A percentile compares a stretch with the other conserved stretches of the same genome.
These are phyloP conservation scores for Anarrhichthys ocellatus DNA, from an alignment of 2,113 vertebrate genomes.

Conservation along the genomic window DNA sequence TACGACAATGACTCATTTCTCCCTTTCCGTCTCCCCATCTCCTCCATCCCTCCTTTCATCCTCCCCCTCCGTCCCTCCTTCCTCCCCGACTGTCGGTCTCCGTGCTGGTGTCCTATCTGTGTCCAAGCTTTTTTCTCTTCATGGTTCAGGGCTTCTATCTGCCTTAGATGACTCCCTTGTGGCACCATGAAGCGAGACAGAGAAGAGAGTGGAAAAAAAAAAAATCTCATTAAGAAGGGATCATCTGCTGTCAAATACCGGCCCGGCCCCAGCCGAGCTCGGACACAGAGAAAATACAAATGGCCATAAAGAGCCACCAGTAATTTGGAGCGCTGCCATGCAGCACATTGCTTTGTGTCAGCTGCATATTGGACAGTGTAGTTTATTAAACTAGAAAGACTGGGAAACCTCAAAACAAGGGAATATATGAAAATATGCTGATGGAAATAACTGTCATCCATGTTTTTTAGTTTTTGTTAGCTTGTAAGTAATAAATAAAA, in stretches of 20 bases:
- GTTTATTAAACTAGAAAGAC: conserved; percentile 24
- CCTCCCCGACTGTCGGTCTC: conserved; percentile 32
- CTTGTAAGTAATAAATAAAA: conserved; percentile 8
- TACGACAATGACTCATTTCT: conserved; percentile 49
- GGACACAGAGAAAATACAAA: conserved; percentile 64
- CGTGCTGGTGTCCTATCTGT: conserved; percentile 50
- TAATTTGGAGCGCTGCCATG: conserved; percentile 51
- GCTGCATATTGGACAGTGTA: conserved; percentile 18
- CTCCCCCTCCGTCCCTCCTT: background rate
- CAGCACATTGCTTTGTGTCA: conserved; percentile 44
- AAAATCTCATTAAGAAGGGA: conserved; percentile 76
- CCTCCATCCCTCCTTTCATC: conserved; percentile 8
- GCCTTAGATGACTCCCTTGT: conserved; percentile 70
- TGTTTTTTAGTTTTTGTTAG: conserved; percentile 16
- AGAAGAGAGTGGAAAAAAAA: conserved; percentile 34
- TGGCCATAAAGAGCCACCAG: conserved; percentile 44
- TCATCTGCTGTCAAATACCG: conserved; percentile 70
- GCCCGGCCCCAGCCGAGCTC: conserved; percentile 40
- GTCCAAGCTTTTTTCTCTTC: conserved; percentile 64
- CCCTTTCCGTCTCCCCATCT: background rate
- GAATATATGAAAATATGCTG: conserved; percentile 28
- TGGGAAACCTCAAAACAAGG: conserved; percentile 30
- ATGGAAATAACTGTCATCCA: conserved; percentile 19
- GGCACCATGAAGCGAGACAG: conserved; percentile 62
- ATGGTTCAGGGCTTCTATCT: conserved; percentile 73